Evolutionary conservation across 2,113 vertebrate genomes (phyloP), one percentile per base, ranked within the genome.

Genomic region (Heliornis fulica): DNA sequence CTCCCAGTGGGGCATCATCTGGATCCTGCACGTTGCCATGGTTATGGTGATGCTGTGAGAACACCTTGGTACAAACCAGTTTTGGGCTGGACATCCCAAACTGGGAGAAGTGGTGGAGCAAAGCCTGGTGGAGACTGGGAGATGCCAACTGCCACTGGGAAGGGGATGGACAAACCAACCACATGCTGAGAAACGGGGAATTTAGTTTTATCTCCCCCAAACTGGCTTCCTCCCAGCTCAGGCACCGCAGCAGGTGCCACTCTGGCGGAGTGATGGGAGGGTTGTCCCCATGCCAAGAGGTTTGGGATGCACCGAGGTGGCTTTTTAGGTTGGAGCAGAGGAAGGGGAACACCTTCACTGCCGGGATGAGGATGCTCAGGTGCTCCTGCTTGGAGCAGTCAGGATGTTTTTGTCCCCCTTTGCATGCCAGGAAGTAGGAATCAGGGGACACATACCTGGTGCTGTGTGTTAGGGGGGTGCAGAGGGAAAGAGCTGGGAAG

Each of bases 221-320:
- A 2, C 1, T 95, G 94, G 89, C 96, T 65, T 31, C 50, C 28
- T 65, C 89, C 96, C 91, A 95, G 89, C 63, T 76, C 51, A 90
- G 94, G 90, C 92, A 69, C 41, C 1, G 9, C 75, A 82, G 92
- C 95, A 96, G 94, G 32, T 93, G 86, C 68, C 0, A 0, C 63
- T 40, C 65, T 94, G 94, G 94, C 94, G 88, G 84, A 36, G 40
- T 1, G 1, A n/a, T 1, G 13, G 66, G 25, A 83, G 53, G 59
- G 29, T 28, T 92, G 59, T 87, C 60, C 74, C 80, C 0, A 0
- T 41, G 93, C 93, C 93, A 89, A 40, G 54, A 2, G 9, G 26
- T 64, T 22, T 53, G 76, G 63, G 76, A 81, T 56, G 13, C 9
- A 38, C 76, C 0, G 0, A 78, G 61, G 72, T 63, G 61, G 45